Percentiles rank a stretch among this genome's conserved stretches.
These are phyloP conservation scores for Ricordea florida DNA, from an alignment of 92 coral and sea anemone species.

Conservation along the genomic window DNA sequence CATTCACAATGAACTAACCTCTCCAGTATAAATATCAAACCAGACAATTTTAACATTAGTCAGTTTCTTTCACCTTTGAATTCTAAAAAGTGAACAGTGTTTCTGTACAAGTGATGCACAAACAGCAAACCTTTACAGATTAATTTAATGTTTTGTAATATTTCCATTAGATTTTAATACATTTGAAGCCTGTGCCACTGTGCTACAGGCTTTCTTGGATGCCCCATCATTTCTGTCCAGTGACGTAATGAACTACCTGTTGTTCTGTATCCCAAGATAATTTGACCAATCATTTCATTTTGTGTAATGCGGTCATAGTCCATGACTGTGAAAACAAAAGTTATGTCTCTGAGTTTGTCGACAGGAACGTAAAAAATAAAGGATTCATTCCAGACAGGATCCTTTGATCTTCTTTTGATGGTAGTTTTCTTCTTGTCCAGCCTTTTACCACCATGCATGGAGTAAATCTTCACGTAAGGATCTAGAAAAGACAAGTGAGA, in stretches of 20 bases:
- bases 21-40: too few relatives aligned
- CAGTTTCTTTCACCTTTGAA: not conserved
- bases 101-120: too few relatives aligned
- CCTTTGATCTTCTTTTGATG: constrained; percentile 85
- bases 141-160: not conserved
- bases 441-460: constrained; percentile 82
- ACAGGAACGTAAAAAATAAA: constrained; percentile 91
- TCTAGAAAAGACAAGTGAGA: constrained; percentile 41
- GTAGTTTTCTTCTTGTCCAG: constrained; percentile 97
- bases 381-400: constrained; percentile 99
- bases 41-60: too few relatives aligned
- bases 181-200: constrained; percentile 91
- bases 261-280: constrained; percentile 89
- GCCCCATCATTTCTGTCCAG: constrained; percentile 99
- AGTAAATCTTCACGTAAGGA: constrained; percentile 95
- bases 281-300: constrained; percentile 95
- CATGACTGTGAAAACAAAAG: constrained; percentile 93
- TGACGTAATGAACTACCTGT: constrained; percentile 94
- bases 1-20: too few relatives aligned
- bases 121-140: not conserved
- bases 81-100: not conserved
- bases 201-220: constrained; percentile 93
- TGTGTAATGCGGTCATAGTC: constrained; percentile 96
- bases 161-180: constrained; percentile 9
- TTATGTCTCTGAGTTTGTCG: constrained; percentile 89